Percentiles rank a stretch among this genome's conserved stretches.
phyloP scores from a whole-genome alignment of 2,888 invertebrate species.

The Leptopilina drosophilae region DNA sequence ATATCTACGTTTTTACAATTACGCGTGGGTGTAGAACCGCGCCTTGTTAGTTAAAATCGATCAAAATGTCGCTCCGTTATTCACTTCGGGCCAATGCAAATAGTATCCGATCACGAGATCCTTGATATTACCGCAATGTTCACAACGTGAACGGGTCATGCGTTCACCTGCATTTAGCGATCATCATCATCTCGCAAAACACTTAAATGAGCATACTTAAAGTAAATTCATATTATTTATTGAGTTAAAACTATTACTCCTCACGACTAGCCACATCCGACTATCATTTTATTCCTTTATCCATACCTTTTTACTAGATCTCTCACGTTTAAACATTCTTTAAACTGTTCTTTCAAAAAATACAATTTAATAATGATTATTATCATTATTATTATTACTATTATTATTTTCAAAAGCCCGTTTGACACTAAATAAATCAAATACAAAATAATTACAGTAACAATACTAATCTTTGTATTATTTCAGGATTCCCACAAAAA shows the following conservation, averaged over 20 bases:
- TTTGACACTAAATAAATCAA: no score
- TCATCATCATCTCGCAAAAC: slow-evolving; percentile 16
- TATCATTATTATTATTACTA: no score
- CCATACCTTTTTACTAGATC: not conserved
- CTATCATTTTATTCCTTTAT: slow-evolving; percentile 14
- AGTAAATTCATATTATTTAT: slow-evolving; percentile 23
- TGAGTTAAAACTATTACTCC: slow-evolving; percentile 17
- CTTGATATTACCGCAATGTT: slow-evolving; percentile 34
- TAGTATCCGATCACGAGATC: slow-evolving; percentile 39
- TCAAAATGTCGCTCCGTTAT: slow-evolving; percentile 40
- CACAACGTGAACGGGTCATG: slow-evolving; percentile 30
- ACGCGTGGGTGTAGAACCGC: slow-evolving; percentile 56
- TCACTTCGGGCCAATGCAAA: slow-evolving; percentile 41
- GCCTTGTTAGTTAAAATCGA: slow-evolving; percentile 47
- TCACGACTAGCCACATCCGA: not conserved
- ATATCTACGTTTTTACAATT: slow-evolving; percentile 54
- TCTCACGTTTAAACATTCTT: slow-evolving; percentile 9
- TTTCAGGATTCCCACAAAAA: no score
- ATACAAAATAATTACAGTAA: no score
- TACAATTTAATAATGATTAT: no score
- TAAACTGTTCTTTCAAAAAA: not conserved
- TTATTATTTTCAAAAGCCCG: no score
- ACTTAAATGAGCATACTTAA: slow-evolving; percentile 19
- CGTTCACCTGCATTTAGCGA: slow-evolving; percentile 26
- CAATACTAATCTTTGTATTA: no score